Evolutionary conservation across 2,113 vertebrate species (phyloP).

Genomic region (Rhea americana): DNA sequence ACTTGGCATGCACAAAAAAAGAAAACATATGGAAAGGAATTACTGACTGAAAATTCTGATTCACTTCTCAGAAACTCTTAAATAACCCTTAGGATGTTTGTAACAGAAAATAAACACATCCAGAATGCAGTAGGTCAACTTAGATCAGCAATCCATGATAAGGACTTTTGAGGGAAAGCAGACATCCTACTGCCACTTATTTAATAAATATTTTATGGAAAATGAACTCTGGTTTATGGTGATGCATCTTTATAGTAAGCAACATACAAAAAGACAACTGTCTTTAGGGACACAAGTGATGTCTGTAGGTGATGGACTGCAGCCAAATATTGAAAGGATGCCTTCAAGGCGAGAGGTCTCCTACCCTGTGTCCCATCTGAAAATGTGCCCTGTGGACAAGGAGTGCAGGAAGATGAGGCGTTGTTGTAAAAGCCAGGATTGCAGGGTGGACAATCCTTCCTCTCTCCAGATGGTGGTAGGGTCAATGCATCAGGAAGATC

Average conservation of each 20-base stretch:
- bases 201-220: background rate
- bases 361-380: conserved; percentile 90
- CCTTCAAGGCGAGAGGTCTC: background rate
- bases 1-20: background rate
- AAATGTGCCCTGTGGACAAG: conserved; percentile 87
- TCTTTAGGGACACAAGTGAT: background rate
- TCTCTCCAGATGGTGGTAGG: conserved; percentile 89
- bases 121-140: background rate
- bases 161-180: background rate
- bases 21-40: background rate
- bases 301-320: background rate
- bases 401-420: conserved; percentile 87
- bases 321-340: background rate
- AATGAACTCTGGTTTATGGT: background rate
- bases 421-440: conserved; percentile 97
- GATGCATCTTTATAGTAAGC: background rate
- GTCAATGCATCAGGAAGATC: conserved; percentile 77
- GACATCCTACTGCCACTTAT: background rate
- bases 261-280: background rate
- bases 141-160: background rate
- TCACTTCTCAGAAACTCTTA: background rate
- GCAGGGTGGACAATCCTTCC: conserved; percentile 93
- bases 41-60: background rate
- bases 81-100: background rate
- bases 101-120: background rate